Conservation (phyloP, 2,888 invertebrate genomes). For the Apotomis turbidana region DNA sequence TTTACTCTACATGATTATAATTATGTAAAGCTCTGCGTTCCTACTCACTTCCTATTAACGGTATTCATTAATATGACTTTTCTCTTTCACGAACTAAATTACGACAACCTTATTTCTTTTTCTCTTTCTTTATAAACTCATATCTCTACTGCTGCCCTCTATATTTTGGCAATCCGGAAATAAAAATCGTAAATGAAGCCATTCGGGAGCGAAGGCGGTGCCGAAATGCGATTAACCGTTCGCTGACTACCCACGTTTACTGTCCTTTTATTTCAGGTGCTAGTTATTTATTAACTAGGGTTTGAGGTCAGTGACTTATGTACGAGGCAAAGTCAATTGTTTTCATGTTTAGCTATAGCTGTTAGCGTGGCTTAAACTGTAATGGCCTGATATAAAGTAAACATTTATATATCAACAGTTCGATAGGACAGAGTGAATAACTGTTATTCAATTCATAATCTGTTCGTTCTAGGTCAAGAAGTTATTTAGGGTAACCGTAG, state of each 20-base stretch:
- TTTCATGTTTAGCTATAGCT: constrained; percentile 2
- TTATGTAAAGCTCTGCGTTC: no score
- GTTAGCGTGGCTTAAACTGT: neutral
- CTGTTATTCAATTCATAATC: no score
- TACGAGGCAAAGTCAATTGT: constrained; percentile 15
- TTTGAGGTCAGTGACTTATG: constrained; percentile 49
- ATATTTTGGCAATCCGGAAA: constrained; percentile 64
- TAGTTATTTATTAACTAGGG: constrained; percentile 70
- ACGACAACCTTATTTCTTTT: no score
- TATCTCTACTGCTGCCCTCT: constrained; percentile 48
- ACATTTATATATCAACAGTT: no score
- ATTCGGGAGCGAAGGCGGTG: constrained; percentile 73
- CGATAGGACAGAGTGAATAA: no score
- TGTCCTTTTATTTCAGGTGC: constrained; percentile 82
- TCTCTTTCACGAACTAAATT: no score
- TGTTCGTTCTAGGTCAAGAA: no score
- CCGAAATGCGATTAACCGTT: constrained; percentile 79
- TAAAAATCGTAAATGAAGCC: constrained; percentile 84
- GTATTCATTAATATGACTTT: no score
- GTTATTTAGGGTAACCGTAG: no score
- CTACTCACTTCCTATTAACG: no score
- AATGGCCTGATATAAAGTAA: neutral
- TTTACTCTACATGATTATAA: no score
- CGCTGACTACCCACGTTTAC: constrained; percentile 74
- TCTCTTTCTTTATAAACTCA: neutral